phyloP scores from a whole-genome alignment of 2,113 vertebrate genomes.

The Pardalotus punctatus region DNA sequence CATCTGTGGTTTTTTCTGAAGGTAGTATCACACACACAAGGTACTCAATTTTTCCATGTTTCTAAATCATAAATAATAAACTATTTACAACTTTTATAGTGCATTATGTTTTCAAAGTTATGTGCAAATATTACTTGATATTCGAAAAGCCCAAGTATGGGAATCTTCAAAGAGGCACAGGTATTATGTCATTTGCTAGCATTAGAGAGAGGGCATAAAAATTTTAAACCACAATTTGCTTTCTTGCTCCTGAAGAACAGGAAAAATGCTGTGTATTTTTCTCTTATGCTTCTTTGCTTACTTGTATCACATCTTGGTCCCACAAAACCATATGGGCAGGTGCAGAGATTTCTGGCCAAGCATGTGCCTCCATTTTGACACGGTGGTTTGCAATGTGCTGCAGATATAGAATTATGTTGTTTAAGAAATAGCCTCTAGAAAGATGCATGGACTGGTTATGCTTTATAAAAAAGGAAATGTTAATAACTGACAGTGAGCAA shows the following conservation, averaged over 20 bases:
- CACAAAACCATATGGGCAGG: constrained; percentile 88
- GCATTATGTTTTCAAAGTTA: background rate
- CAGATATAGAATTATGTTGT: background rate
- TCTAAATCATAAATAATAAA: background rate
- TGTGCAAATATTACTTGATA: background rate
- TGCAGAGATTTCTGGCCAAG: constrained; percentile 84
- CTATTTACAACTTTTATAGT: background rate
- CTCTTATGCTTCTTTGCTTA: constrained; percentile 66
- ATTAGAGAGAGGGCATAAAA: background rate
- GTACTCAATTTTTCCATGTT: background rate
- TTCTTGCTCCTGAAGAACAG: background rate
- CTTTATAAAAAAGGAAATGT: background rate
- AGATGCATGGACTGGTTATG: background rate
- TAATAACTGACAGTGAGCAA: background rate
- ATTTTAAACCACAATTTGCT: background rate
- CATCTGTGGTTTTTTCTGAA: background rate
- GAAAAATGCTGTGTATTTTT: background rate
- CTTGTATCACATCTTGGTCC: constrained; percentile 89
- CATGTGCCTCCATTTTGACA: constrained; percentile 87
- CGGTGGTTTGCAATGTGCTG: constrained; percentile 81
- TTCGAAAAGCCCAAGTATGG: background rate
- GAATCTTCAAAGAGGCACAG: background rate
- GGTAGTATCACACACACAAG: accelerated
- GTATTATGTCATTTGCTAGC: background rate
- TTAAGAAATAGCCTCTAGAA: background rate